A percentile compares a stretch with the other conserved stretches of the same genome.
phyloP scores from a whole-genome alignment of 92 coral and sea anemone species.

The Virgularia gustaviana region DNA sequence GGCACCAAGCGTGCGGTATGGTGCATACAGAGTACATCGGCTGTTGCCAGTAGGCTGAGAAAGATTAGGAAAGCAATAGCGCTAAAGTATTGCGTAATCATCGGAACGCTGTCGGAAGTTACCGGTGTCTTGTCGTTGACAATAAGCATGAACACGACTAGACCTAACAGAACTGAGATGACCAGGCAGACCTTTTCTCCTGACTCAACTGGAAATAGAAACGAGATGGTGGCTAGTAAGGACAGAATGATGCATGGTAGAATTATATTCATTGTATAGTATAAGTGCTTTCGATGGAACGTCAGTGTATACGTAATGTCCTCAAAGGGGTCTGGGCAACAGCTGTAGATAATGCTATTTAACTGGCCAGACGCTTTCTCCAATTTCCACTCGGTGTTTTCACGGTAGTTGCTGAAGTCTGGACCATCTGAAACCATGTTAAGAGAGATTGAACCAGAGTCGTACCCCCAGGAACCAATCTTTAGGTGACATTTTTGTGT shows the following conservation, averaged over 20 bases:
- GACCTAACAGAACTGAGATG: conserved; percentile 85
- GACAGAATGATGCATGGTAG: conserved; percentile 82
- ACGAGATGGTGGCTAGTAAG: conserved; percentile 68
- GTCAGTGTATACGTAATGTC: conserved; percentile 76
- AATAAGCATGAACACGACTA: conserved; percentile 77
- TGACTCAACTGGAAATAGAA: conserved; percentile 82
- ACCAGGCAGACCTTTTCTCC: conserved; percentile 91
- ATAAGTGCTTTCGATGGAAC: conserved; percentile 86
- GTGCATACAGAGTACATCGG: conserved; percentile 10
- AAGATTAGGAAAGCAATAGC: background rate
- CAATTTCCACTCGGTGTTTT: conserved; percentile 75
- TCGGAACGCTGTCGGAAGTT: conserved; percentile 15
- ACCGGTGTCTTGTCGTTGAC: conserved; percentile 59
- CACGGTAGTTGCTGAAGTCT: conserved; percentile 48
- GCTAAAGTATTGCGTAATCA: conserved; percentile 22
- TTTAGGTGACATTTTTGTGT: conserved; percentile 65
- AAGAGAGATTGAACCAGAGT: conserved; percentile 59
- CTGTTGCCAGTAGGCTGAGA: conserved; percentile 14
- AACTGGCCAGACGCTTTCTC: conserved; percentile 56
- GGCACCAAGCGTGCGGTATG: background rate
- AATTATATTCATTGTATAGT: conserved; percentile 78
- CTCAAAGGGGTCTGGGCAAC: conserved; percentile 71
- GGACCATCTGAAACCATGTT: conserved; percentile 46
- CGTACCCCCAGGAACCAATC: conserved; percentile 78
- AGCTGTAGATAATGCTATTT: conserved; percentile 53